Evolutionary conservation across 1,140 invertebrate genomes (phyloP), one percentile per base, ranked within the genome.

Genomic region (Ostrea edulis): DNA sequence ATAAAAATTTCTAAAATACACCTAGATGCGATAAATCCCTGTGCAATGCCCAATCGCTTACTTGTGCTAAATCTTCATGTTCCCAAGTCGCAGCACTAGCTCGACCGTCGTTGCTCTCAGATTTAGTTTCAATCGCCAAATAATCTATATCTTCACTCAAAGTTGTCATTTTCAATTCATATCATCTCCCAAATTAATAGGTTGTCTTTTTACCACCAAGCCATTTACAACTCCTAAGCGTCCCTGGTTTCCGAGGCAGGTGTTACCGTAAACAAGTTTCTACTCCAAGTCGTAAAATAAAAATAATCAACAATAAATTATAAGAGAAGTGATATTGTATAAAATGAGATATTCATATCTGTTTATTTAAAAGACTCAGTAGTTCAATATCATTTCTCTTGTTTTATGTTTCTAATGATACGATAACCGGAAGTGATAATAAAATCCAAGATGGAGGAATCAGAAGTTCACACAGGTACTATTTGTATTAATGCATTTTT

Each of bases 11-110:
- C n/a, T n/a, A n/a, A n/a, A 44, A 44, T 44, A 44, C 35, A 44
- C 5, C 35, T 44, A 44, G 5, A 5, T 5, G 35, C 35, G 35
- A 44, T 44, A 2, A 44, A 44, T 44, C 5, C 35, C 35, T 44
- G 35, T 5, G 5, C n/a, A 44, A 44, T 44, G 35, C 35, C 2
- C 35, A n/a, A n/a, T n/a, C 52, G 52, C 55, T 81, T 25, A 93
- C 93, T 91, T 92, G 89, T 54, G 93, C 93, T 82, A 93, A 87
- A 86, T 92, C 90, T 89, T 93, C 92, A 85, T 93, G 92, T 83
- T 92, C 92, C 93, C 93, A 93, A 1, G 89, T 90, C 4, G 91
- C 92, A 52, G 87, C 87, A 35, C 86, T 84, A 29, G 25, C 8
- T 71, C 84, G n/a, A 0, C 87, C 83, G 58, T 85, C 83, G 51